These are phyloP conservation scores for Andrena bucephala DNA, from an alignment of 2,888 invertebrate species.

Conservation along the genomic window DNA sequence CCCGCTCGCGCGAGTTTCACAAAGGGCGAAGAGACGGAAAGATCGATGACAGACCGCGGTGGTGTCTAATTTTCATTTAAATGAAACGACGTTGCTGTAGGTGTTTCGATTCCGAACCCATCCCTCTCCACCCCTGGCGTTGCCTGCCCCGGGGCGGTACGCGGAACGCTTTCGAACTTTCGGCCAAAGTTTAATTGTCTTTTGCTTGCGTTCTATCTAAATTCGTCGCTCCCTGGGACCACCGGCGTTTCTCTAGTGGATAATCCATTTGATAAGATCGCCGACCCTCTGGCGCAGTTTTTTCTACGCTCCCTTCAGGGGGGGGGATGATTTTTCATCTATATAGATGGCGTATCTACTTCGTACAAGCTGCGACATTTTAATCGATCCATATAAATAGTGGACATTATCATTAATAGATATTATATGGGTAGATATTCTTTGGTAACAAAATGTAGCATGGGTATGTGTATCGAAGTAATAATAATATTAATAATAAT, in stretches of 20 bases:
- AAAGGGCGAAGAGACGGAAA: constrained; percentile 7
- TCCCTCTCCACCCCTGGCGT: constrained; percentile 11
- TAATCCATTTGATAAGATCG: constrained; percentile 60
- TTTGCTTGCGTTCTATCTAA: constrained; percentile 69
- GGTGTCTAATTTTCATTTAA: constrained; percentile 75
- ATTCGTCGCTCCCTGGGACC: constrained; percentile 48
- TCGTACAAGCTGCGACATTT: too few species aligned
- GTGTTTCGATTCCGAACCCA: constrained; percentile 52
- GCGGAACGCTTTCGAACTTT: constrained; percentile 72
- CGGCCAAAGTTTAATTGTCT: constrained; percentile 77
- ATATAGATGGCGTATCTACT: neutral
- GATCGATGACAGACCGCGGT: constrained; percentile 53
- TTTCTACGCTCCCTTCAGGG: neutral
- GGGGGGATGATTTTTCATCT: neutral
- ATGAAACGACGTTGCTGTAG: constrained; percentile 65
- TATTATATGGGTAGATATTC: too few species aligned
- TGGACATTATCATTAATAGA: too few species aligned
- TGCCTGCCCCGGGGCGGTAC: constrained; percentile 53
- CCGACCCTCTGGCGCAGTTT: neutral
- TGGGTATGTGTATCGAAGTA: too few species aligned
- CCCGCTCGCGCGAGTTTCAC: neutral
- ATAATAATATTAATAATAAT: too few species aligned
- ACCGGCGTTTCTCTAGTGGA: constrained; percentile 29
- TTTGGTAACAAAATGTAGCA: too few species aligned
- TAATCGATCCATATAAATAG: too few species aligned